phyloP scores from a whole-genome alignment of 2,113 vertebrate species.

The Sylvietta virens region DNA sequence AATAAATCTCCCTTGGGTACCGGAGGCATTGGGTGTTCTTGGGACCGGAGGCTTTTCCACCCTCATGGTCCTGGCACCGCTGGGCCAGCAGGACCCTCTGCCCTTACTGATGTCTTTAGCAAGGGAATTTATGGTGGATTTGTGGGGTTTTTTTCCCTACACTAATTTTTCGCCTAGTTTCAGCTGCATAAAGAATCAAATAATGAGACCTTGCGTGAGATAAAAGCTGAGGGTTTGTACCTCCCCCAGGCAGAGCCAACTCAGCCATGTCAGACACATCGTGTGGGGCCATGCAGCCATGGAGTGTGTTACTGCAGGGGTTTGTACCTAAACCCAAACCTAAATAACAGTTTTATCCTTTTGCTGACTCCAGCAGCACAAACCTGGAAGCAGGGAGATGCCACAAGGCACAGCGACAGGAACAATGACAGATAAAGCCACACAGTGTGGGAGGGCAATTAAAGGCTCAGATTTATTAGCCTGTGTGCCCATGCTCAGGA shows the following conservation, averaged over 20 bases:
- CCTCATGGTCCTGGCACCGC: background rate
- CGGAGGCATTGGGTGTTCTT: background rate
- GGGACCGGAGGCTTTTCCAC: background rate
- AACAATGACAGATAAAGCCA: background rate
- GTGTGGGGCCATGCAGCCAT: background rate
- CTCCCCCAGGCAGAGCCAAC: background rate
- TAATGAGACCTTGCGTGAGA: background rate
- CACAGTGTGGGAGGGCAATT: background rate
- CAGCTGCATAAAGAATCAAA: background rate
- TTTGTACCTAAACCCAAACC: background rate
- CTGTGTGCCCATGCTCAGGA: background rate
- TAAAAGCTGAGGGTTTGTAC: background rate
- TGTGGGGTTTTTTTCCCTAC: rapidly evolving
- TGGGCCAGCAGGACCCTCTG: rapidly evolving
- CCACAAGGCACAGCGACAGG: background rate
- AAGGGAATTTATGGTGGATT: background rate
- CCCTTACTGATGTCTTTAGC: background rate
- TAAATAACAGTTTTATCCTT: background rate
- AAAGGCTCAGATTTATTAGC: background rate
- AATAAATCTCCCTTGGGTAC: background rate
- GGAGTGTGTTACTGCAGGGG: rapidly evolving
- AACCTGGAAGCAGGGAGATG: background rate
- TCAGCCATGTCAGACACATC: background rate
- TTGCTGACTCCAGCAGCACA: background rate
- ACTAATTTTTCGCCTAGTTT: background rate